Base-by-base conservation (phyloP, 2,888 invertebrate species). In the Shargacucullia verbasci region DNA sequence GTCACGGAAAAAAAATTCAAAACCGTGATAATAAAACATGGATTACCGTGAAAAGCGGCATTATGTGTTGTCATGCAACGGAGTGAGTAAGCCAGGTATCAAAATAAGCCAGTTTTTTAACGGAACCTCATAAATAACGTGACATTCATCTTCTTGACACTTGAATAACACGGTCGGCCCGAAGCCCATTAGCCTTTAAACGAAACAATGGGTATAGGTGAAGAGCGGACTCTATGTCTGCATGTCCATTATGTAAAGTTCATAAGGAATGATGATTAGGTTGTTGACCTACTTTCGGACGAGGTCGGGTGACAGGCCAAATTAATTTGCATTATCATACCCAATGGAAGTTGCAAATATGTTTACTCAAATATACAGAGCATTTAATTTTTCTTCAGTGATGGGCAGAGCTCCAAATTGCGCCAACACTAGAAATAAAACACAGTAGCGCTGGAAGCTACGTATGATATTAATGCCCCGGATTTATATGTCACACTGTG, bases 121-220 rank as follows among this genome's bases (percentile, higher is more conserved):
- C 59, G 44, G 78, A 80, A 76, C 71, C 84, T 82, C 89, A 90
- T 91, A 90, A 91, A 91, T 89, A 88, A 90, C 87, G 73, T 80
- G 85, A 84, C 90, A 91, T 91, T 90, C 87, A 90, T 91, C 90
- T 89, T 89, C 85, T 76, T 91, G 91, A 91, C 90, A 89, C 88
- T 87, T 90, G 89, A 90, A 91, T 90, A 90, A 89, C 87, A 87
- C 80, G 79, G 73, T 78, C 84, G 82, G 83, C 73, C 75, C 80
- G 83, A 80, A 80, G 81, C 81, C 90, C 90, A 91, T 90, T 91
- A 91, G 89, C 91, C 90, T 90, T 89, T 90, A 80, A 50, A 80
- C 85, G 81, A 91, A 90, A 91, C 91, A 91, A 90, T 86, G 83
- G 83, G 66, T 62, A 70, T 76, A 77, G 76, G 76, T 72, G 84